Percentiles rank a stretch among this genome's conserved stretches.
phyloP scores from a whole-genome alignment of 2,888 invertebrate species.

The Spisula solida region DNA sequence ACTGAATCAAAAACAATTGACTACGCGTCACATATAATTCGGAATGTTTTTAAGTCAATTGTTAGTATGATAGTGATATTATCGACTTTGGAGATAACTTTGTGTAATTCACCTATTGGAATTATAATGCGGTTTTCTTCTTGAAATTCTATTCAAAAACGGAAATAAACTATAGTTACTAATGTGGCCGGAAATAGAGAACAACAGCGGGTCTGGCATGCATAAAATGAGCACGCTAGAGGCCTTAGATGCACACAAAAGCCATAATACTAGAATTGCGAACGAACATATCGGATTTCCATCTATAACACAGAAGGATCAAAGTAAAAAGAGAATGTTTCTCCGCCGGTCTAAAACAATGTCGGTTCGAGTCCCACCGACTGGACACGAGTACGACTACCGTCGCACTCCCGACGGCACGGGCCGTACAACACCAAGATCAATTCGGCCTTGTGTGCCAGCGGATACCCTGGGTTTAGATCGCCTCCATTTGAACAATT shows the following conservation, averaged over 20 bases:
- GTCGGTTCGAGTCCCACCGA: slow-evolving; percentile 45
- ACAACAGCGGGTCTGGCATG: slow-evolving; percentile 11
- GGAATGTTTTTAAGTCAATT: not conserved
- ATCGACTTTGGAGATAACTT: not conserved
- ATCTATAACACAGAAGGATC: slow-evolving; percentile 32
- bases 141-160: not conserved
- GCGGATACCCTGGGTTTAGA: slow-evolving; percentile 59
- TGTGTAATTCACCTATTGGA: not conserved
- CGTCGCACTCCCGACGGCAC: slow-evolving; percentile 59
- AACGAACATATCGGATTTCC: slow-evolving; percentile 37
- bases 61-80: not conserved
- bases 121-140: not conserved
- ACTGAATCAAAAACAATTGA: not conserved
- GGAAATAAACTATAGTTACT: not conserved
- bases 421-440: slow-evolving; percentile 38
- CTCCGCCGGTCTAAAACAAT: slow-evolving; percentile 46
- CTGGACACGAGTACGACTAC: slow-evolving; percentile 66
- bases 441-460: slow-evolving; percentile 56
- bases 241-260: slow-evolving; percentile 15
- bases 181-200: slow-evolving; percentile 26
- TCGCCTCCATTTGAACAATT: slow-evolving; percentile 35
- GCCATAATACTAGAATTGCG: not conserved
- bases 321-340: slow-evolving; percentile 43
- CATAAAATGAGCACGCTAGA: slow-evolving; percentile 33
- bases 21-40: no score